Conservation (phyloP, 2,113 vertebrate genomes). For the Hydropotes inermis region DNA sequence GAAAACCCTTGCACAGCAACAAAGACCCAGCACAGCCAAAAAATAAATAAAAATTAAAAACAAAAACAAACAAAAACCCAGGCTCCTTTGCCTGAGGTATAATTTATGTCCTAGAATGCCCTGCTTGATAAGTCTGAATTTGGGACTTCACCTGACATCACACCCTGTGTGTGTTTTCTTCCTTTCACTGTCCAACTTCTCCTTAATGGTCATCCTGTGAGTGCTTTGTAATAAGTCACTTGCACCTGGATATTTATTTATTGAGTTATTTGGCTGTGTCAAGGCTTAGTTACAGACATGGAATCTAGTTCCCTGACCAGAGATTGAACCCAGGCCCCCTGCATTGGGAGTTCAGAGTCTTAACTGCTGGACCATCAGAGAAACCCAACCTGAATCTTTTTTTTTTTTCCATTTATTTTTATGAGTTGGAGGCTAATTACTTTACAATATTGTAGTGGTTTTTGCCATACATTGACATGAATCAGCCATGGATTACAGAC, state of each 20-base stretch:
- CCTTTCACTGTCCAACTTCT: background rate
- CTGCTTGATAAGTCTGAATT: background rate
- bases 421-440: too few species aligned
- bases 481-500: too few species aligned
- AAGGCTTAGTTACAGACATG: background rate
- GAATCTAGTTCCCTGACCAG: background rate
- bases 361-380: background rate
- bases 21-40: background rate
- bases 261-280: background rate
- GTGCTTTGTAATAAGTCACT: background rate
- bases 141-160: background rate
- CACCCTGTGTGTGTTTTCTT: background rate
- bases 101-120: background rate
- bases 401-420: too few species aligned
- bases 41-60: background rate
- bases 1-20: background rate
- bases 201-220: background rate
- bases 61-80: background rate
- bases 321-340: background rate
- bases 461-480: too few species aligned
- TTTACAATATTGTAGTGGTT: too few species aligned
- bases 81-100: background rate
- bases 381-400: background rate
- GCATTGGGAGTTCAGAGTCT: background rate
- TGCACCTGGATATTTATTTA: background rate